A percentile compares a stretch with the other conserved stretches of the same genome.
These are phyloP conservation scores for Hedya salicella DNA, from an alignment of 2,888 invertebrate genomes.

Conservation along the genomic window DNA sequence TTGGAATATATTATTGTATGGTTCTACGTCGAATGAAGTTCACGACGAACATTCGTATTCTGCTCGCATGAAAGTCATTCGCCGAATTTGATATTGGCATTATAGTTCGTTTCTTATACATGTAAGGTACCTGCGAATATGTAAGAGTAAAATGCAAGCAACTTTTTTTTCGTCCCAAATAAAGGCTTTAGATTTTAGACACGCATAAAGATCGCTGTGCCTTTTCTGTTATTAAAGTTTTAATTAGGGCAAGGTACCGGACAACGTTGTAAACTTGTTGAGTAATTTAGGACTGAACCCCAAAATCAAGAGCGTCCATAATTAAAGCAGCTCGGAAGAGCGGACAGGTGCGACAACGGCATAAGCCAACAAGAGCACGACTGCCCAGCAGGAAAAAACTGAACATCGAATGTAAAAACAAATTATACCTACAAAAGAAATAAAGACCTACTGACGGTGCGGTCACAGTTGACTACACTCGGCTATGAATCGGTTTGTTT, in stretches of 20 bases:
- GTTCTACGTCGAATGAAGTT: background rate
- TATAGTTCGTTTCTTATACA: too few relatives aligned
- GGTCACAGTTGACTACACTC: constrained; percentile 83
- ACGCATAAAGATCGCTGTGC: background rate
- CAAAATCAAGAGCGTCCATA: constrained; percentile 78
- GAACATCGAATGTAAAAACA: constrained; percentile 77
- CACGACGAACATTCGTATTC: too few relatives aligned
- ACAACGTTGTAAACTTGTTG: constrained; percentile 12
- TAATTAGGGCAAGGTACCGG: background rate
- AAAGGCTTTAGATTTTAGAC: too few relatives aligned
- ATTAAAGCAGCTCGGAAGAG: constrained; percentile 68
- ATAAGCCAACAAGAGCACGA: constrained; percentile 66
- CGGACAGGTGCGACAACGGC: constrained; percentile 63
- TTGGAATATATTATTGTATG: background rate
- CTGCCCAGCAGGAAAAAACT: constrained; percentile 64
- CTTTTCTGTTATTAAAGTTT: background rate
- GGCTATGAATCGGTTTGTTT: constrained; percentile 73
- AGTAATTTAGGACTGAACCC: constrained; percentile 34
- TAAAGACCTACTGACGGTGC: constrained; percentile 80
- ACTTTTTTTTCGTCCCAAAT: too few relatives aligned
- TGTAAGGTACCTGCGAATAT: too few relatives aligned
- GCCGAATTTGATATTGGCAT: too few relatives aligned
- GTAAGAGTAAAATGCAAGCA: too few relatives aligned
- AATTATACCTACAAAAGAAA: constrained; percentile 76
- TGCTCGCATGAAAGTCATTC: too few relatives aligned